These are phyloP conservation scores for Stomatorhinus ivindoensis DNA, from an alignment of 2,113 vertebrate species.

Conservation along the genomic window DNA sequence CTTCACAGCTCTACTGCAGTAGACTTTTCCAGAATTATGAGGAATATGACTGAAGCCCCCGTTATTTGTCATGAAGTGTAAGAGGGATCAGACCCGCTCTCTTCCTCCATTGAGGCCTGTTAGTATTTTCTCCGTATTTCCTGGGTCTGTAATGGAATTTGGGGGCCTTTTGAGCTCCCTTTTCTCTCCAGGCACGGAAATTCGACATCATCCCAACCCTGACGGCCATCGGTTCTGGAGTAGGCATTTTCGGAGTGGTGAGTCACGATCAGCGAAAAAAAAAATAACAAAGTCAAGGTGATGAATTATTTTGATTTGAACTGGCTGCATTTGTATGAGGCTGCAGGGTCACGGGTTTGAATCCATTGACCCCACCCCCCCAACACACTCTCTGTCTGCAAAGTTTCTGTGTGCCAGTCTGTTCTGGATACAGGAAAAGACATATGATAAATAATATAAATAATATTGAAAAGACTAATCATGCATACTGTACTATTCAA, in stretches of 20 bases:
- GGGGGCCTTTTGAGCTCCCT: neutral
- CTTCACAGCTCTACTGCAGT: neutral
- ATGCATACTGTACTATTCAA: neutral
- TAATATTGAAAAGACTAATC: neutral
- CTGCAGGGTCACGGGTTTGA: neutral
- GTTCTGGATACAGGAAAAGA: neutral
- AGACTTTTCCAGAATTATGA: neutral
- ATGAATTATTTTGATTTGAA: neutral
- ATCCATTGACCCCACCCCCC: neutral
- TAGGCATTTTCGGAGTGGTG: constrained; percentile 97
- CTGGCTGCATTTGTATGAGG: neutral
- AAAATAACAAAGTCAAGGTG: neutral
- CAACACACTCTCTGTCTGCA: neutral
- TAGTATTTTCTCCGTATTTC: neutral
- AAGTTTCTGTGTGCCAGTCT: neutral
- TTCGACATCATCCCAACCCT: constrained; percentile 95
- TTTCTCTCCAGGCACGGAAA: constrained; percentile 73
- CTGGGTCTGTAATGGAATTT: neutral
- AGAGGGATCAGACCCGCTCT: neutral
- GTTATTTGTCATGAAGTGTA: neutral
- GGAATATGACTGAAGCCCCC: neutral
- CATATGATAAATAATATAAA: neutral
- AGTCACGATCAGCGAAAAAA: constrained; percentile 38
- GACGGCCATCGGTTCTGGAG: constrained; percentile 90
- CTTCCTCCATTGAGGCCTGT: neutral